These are phyloP conservation scores for Gymnodraco acuticeps DNA, from an alignment of 2,797 vertebrate species.

Conservation along the genomic window DNA sequence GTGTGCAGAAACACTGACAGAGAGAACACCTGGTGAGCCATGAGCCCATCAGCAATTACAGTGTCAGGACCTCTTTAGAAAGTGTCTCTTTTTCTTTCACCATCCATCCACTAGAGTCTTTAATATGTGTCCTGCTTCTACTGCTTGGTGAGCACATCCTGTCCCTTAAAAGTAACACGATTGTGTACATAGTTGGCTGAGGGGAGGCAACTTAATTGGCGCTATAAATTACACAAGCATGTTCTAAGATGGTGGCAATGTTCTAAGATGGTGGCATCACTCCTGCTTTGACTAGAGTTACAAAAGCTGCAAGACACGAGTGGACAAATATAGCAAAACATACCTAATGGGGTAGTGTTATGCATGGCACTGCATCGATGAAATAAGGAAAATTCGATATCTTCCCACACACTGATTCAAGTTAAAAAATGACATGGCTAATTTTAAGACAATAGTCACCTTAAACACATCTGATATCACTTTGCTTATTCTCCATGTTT, in stretches of 20 bases:
- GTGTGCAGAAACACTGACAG: conserved; percentile 53
- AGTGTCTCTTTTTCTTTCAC: conserved; percentile 9
- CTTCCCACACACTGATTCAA: not conserved
- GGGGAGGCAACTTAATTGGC: conserved; percentile 36
- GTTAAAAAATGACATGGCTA: not conserved
- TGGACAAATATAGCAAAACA: conserved; percentile 26
- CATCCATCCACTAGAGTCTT: not conserved
- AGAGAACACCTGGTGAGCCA: conserved; percentile 49
- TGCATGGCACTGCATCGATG: not conserved
- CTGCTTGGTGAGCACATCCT: conserved; percentile 10
- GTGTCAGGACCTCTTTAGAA: conserved; percentile 25
- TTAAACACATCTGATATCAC: not conserved
- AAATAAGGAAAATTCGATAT: conserved; percentile 3
- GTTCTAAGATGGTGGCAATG: not conserved
- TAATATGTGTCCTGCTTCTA: not conserved
- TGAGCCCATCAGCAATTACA: conserved; percentile 50
- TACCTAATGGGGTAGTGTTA: conserved; percentile 1
- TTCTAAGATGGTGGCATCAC: conserved; percentile 9
- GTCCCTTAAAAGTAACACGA: conserved; percentile 3
- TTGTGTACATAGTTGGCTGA: conserved; percentile 27
- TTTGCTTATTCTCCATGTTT: not conserved
- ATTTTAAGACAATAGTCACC: not conserved
- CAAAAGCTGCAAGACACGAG: conserved; percentile 26
- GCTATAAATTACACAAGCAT: conserved; percentile 46
- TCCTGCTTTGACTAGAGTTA: conserved; percentile 35